Conservation (phyloP, 2,113 vertebrate species). For the Leucoraja erinaceus region DNA sequence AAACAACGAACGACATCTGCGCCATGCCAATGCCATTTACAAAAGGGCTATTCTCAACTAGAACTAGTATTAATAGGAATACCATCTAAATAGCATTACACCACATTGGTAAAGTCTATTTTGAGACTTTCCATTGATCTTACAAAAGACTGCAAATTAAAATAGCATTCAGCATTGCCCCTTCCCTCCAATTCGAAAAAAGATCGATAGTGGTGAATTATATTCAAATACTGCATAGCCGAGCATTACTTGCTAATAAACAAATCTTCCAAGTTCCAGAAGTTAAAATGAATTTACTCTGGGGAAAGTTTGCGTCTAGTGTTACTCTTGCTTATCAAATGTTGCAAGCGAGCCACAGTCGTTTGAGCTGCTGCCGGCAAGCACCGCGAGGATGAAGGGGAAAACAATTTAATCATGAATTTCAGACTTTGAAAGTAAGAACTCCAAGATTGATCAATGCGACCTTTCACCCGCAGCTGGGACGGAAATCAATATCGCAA, state of each 20-base stretch:
- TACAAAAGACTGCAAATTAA: neutral
- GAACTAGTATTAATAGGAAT: neutral
- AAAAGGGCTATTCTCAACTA: neutral
- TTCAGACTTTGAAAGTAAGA: neutral
- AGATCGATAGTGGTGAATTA: neutral
- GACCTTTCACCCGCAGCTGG: too few relatives aligned
- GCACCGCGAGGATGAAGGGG: neutral
- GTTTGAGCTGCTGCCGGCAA: neutral
- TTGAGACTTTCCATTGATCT: neutral
- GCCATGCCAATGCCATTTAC: neutral
- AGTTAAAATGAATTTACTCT: neutral
- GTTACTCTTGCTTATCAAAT: neutral
- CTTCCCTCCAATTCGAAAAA: neutral
- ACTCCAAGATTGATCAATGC: neutral
- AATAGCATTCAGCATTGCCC: neutral
- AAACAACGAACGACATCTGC: neutral
- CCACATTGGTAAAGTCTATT: neutral
- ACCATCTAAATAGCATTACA: neutral
- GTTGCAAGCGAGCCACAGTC: neutral
- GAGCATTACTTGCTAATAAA: neutral
- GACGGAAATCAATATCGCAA: too few relatives aligned
- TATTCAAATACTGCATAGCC: neutral
- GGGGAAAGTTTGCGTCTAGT: neutral
- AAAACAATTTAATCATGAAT: neutral
- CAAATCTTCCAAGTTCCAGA: neutral